Conservation (phyloP, 2,888 invertebrate species). For the Uropetala carovei region DNA sequence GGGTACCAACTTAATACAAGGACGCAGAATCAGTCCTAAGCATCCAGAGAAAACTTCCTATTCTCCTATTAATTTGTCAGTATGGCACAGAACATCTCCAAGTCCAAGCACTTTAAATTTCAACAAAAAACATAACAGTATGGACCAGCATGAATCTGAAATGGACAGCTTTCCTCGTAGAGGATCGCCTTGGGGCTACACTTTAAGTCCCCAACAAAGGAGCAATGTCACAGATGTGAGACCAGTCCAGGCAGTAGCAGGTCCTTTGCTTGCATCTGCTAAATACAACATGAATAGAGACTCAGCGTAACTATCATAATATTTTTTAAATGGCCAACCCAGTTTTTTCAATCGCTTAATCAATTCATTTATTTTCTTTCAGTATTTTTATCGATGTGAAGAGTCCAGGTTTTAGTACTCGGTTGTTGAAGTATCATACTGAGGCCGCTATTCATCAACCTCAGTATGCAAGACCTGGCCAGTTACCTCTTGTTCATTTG, state of each 20-base stretch:
- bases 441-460: conserved; percentile 69
- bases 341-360: background rate
- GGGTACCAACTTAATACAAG: background rate
- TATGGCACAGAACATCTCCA: background rate
- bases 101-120: background rate
- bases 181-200: conserved; percentile 61
- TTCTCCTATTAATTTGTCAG: background rate
- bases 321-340: background rate
- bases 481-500: conserved; percentile 77
- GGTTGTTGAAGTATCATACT: conserved; percentile 75
- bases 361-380: background rate
- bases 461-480: conserved; percentile 74
- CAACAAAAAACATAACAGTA: background rate
- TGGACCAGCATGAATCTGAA: conserved; percentile 3
- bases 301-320: conserved; percentile 47
- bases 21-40: background rate
- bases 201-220: conserved; percentile 58
- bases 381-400: conserved; percentile 75
- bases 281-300: conserved; percentile 51
- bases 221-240: background rate
- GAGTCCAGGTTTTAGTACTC: conserved; percentile 77
- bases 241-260: conserved; percentile 12
- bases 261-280: conserved; percentile 45
- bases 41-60: background rate
- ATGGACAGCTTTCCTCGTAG: conserved; percentile 32